phyloP scores from a whole-genome alignment of 2,888 invertebrate genomes.

The Nesidiocoris tenuis region DNA sequence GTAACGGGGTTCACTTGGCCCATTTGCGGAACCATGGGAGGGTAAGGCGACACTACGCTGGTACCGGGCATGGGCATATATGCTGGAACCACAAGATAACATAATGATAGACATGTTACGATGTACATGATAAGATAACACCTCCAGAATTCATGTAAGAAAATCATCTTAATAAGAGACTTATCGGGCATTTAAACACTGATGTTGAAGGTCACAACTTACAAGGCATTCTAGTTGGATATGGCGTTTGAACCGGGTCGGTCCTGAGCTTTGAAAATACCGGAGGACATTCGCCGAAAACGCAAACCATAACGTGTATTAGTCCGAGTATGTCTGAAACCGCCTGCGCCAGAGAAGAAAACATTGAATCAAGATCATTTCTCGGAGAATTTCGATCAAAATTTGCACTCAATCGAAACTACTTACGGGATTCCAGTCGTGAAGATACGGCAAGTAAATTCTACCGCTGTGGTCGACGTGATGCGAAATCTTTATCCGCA shows the following conservation, averaged over 20 bases:
- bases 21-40: constrained; percentile 21
- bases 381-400: background rate
- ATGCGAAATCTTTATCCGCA: constrained; percentile 92
- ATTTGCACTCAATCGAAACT: no score
- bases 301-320: constrained; percentile 85
- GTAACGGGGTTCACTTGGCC: constrained; percentile 25
- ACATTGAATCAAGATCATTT: constrained; percentile 2
- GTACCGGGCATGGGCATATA: constrained; percentile 56
- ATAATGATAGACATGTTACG: background rate
- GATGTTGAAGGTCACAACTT: no score
- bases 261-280: constrained; percentile 76
- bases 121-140: background rate
- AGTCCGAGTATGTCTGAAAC: constrained; percentile 83
- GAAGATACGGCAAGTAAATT: constrained; percentile 93
- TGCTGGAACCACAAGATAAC: constrained; percentile 39
- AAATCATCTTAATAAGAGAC: no score
- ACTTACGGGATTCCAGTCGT: constrained; percentile 83
- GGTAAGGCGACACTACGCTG: constrained; percentile 36
- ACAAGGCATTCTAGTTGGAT: constrained; percentile 58
- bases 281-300: constrained; percentile 94
- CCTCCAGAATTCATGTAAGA: no score
- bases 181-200: no score
- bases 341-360: constrained; percentile 61
- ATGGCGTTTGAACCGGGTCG: constrained; percentile 55
- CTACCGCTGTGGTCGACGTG: constrained; percentile 94